These are phyloP conservation scores for Lamellibrachia satsuma DNA, from an alignment of 2,888 invertebrate species.

Conservation along the genomic window DNA sequence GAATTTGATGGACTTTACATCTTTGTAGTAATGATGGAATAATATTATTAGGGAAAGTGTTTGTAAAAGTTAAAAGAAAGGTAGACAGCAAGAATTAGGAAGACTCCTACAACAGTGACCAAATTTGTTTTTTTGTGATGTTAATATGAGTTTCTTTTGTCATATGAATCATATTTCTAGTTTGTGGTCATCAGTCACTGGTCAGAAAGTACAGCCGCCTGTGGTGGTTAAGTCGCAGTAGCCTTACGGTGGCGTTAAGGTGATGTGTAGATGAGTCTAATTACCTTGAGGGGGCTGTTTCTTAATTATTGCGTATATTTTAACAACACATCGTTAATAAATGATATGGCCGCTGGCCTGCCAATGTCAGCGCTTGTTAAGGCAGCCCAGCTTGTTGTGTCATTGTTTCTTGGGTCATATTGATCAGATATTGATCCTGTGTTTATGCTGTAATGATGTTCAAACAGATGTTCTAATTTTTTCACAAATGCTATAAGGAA, in stretches of 20 bases:
- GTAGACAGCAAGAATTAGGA: too few species aligned
- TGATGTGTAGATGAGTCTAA: conserved; percentile 10
- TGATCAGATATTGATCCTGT: not conserved
- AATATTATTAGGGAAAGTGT: too few species aligned
- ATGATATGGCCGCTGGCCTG: not conserved
- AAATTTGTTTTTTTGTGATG: too few species aligned
- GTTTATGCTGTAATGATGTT: not conserved
- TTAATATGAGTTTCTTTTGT: not conserved
- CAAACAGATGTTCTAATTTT: not conserved
- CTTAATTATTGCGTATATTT: not conserved
- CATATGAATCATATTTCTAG: not conserved
- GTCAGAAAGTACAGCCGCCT: not conserved
- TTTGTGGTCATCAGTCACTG: not conserved
- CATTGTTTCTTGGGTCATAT: not conserved
- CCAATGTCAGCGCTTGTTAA: not conserved
- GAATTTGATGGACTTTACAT: too few species aligned
- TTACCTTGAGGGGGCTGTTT: not conserved
- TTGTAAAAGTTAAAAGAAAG: too few species aligned
- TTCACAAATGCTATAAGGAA: not conserved
- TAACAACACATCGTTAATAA: not conserved
- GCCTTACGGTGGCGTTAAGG: not conserved
- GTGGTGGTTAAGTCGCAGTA: not conserved
- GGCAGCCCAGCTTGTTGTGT: not conserved
- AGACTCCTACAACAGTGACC: too few species aligned
- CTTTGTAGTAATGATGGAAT: too few species aligned